Percentiles rank a stretch among this genome's conserved stretches.
Evolutionary conservation across 64 coral and sea anemone species (phyloP).

Genomic region (Trachythela sp.): DNA sequence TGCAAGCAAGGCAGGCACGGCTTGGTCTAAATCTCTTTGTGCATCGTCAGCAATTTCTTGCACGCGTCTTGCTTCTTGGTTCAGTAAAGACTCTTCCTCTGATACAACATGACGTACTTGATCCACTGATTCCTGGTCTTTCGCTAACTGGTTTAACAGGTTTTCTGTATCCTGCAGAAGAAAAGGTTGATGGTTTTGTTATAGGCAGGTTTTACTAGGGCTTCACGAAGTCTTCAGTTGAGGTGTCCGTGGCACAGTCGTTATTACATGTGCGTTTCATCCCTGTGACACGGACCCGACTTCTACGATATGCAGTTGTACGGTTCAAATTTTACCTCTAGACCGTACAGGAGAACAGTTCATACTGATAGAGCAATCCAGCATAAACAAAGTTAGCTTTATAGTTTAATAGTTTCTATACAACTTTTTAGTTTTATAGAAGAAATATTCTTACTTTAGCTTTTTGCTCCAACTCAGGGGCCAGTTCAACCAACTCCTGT

Average conservation of each 20-base stretch:
- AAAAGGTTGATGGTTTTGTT: neutral
- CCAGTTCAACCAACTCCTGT: constrained; percentile 62
- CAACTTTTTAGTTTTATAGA: no score
- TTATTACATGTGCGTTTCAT: no score
- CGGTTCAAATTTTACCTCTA: no score
- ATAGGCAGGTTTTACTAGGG: neutral
- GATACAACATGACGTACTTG: constrained; percentile 84
- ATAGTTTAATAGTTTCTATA: no score
- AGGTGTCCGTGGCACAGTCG: neutral
- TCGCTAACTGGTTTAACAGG: constrained; percentile 81
- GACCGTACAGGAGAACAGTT: no score
- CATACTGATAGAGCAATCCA: no score
- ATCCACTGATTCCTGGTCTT: constrained; percentile 87
- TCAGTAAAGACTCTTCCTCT: constrained; percentile 91
- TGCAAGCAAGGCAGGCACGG: constrained; percentile 63
- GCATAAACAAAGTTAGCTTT: no score
- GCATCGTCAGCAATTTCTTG: constrained; percentile 83
- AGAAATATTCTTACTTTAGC: constrained; percentile 58
- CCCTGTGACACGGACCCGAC: no score
- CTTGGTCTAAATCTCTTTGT: constrained; percentile 74
- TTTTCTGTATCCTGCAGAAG: constrained; percentile 73
- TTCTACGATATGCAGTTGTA: no score
- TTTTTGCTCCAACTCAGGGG: constrained; percentile 79
- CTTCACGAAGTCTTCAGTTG: no score
- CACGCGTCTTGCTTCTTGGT: constrained; percentile 72